Conservation (phyloP, 2,113 vertebrate species). For the Macaca fascicularis region T2T-MFA8v1.1 NC_088375.1:22592501-22593000, state of each 20-base stretch:
- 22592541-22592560: background rate
- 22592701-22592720: no score
- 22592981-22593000: background rate
- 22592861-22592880: fast-evolving
- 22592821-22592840: background rate
- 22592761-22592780: background rate
- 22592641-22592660: background rate
- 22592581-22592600: background rate
- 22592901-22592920: background rate
- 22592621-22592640: background rate
- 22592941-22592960: background rate
- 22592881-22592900: fast-evolving
- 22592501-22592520: background rate
- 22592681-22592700: background rate
- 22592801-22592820: background rate
- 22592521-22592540: background rate
- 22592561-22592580: background rate
- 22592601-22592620: background rate
- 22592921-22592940: background rate
- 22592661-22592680: background rate
- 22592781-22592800: background rate
- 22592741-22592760: background rate
- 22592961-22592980: background rate
- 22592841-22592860: background rate
- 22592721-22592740: background rate